Percentiles rank a stretch among this genome's conserved stretches.
phyloP scores from a whole-genome alignment of 2,113 vertebrate genomes.

The Cavia aperea region DNA sequence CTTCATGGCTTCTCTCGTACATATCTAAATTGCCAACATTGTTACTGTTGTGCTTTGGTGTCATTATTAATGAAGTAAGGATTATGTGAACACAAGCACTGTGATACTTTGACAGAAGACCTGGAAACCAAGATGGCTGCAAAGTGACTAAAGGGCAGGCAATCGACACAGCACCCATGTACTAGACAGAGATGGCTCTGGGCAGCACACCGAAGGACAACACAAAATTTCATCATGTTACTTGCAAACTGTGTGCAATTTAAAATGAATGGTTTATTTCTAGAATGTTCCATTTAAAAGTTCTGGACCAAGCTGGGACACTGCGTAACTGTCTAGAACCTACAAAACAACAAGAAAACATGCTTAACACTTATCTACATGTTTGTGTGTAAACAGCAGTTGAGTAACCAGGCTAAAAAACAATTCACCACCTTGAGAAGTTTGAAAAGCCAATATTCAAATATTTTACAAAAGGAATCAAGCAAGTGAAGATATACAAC shows the following conservation, averaged over 20 bases:
- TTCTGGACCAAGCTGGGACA: not conserved
- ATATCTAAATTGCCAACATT: not conserved
- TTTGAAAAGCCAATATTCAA: not conserved
- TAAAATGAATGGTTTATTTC: not conserved
- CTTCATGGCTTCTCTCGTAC: not conserved
- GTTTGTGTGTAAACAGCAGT: not conserved
- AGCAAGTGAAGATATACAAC: not conserved
- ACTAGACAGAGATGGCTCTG: not conserved
- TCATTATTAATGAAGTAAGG: not conserved
- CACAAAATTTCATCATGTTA: not conserved
- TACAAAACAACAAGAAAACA: constrained; percentile 10
- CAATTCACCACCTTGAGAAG: not conserved
- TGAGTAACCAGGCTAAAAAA: not conserved
- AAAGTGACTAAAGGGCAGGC: not conserved
- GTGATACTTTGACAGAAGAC: not conserved
- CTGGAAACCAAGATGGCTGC: not conserved
- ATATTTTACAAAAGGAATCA: constrained; percentile 23
- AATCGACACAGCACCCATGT: not conserved
- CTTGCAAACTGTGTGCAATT: not conserved
- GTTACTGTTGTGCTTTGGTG: not conserved
- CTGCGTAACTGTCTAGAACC: not conserved
- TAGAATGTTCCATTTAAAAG: not conserved
- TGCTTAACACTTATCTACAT: not conserved
- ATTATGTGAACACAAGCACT: not conserved
- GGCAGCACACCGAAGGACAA: not conserved